phyloP scores from a whole-genome alignment of 37 sponge, comb jelly and placozoan species.

The Axinella damicornis region DNA sequence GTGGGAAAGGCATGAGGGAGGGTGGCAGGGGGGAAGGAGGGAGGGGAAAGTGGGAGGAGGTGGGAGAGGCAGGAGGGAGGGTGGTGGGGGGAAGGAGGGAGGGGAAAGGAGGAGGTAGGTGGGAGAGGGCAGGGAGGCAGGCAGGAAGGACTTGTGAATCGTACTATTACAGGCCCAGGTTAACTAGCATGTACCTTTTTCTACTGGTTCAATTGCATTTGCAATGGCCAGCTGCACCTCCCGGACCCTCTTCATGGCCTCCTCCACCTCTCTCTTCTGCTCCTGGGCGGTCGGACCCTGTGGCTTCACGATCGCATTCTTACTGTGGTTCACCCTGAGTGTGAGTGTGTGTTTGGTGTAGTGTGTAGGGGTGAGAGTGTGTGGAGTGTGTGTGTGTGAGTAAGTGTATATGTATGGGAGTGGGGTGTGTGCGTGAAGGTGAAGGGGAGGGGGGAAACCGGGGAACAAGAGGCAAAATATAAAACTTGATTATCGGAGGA shows the following conservation, averaged over 20 bases:
- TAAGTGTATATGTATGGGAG: too few relatives aligned
- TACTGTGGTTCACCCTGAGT: slow-evolving; percentile 59
- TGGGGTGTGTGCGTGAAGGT: not conserved
- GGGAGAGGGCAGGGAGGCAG: too few relatives aligned
- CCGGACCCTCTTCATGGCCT: slow-evolving; percentile 85
- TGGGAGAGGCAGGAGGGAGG: too few relatives aligned
- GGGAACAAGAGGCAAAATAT: not conserved
- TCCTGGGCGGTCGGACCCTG: slow-evolving; percentile 79
- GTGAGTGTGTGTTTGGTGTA: not conserved
- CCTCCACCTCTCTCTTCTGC: slow-evolving; percentile 77
- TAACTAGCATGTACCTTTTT: not conserved
- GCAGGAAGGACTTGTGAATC: too few relatives aligned
- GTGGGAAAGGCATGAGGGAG: too few relatives aligned
- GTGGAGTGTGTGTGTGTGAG: slow-evolving; percentile 37
- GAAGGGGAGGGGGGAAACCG: not conserved
- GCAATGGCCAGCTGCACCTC: slow-evolving; percentile 73
- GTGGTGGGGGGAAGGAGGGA: too few relatives aligned
- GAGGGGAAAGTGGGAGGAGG: too few relatives aligned
- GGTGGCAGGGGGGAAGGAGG: too few relatives aligned
- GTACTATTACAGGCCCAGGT: too few relatives aligned
- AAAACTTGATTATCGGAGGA: too few relatives aligned
- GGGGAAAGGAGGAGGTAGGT: too few relatives aligned
- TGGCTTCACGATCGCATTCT: slow-evolving; percentile 95
- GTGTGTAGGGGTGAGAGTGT: not conserved
- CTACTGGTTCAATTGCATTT: slow-evolving; percentile 52